phyloP scores from a whole-genome alignment of 1,140 invertebrate species.

The Nylanderia fulva region DNA sequence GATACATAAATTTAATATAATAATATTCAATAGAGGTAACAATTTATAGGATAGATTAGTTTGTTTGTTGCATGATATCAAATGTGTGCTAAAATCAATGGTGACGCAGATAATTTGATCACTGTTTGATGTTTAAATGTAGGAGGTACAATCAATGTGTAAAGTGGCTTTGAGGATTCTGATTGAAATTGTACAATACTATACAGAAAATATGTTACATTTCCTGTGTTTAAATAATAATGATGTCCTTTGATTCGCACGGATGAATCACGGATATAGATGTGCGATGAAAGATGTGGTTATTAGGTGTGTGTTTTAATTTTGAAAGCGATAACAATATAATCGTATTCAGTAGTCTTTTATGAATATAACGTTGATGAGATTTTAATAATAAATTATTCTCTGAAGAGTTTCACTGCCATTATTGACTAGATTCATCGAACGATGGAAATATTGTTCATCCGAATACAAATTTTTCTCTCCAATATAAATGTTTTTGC shows the following conservation, averaged over 20 bases:
- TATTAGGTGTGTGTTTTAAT: conserved; percentile 39
- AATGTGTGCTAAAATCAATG: conserved; percentile 14
- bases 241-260: conserved; percentile 28
- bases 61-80: not conserved
- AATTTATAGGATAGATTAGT: conserved; percentile 4
- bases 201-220: conserved; percentile 27
- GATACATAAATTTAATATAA: not conserved
- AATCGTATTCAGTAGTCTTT: conserved; percentile 25
- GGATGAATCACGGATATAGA: conserved; percentile 10
- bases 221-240: conserved; percentile 34
- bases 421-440: conserved; percentile 15
- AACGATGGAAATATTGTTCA: conserved; percentile 18
- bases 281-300: conserved; percentile 1
- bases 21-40: not conserved
- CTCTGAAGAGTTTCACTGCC: conserved; percentile 7
- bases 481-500: conserved; percentile 32
- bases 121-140: conserved; percentile 32
- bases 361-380: conserved; percentile 28
- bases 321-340: conserved; percentile 30
- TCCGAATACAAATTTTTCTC: conserved; percentile 20
- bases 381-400: conserved; percentile 27
- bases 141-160: not conserved
- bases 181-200: conserved; percentile 15
- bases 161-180: not conserved
- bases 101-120: conserved; percentile 24